Evolutionary conservation across 2,113 vertebrate species (phyloP).

Genomic region (Okapia johnstoni): DNA sequence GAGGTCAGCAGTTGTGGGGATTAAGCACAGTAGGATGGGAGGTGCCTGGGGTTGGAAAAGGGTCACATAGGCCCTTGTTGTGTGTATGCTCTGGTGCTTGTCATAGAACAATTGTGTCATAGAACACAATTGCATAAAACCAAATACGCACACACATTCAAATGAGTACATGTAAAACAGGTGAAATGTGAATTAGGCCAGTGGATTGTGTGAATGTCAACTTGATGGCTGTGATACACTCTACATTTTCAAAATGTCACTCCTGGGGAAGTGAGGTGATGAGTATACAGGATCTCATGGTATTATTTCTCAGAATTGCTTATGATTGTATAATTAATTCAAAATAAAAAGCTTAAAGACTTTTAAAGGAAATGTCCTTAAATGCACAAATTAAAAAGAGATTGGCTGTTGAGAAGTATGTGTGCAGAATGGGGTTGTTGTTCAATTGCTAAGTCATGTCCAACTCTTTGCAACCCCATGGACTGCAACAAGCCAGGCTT

Average conservation of each 20-base stretch:
- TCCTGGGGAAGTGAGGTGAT: neutral
- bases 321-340: neutral
- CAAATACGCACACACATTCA: fast-evolving
- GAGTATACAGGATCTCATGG: neutral
- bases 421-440: neutral
- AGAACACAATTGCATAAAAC: neutral
- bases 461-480: neutral
- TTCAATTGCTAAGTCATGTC: neutral
- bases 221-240: neutral
- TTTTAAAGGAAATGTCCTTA: neutral
- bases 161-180: neutral
- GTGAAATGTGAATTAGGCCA: too few species aligned
- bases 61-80: fast-evolving
- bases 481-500: neutral
- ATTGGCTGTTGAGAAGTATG: too few species aligned
- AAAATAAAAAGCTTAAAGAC: neutral
- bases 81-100: too few species aligned
- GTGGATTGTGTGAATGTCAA: neutral
- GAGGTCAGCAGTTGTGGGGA: neutral
- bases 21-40: neutral
- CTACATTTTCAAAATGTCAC: neutral
- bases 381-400: neutral
- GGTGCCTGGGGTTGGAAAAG: fast-evolving
- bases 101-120: neutral
- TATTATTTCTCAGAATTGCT: neutral